A percentile compares a stretch with the other conserved stretches of the same genome.
phyloP scores from a whole-genome alignment of 1,140 invertebrate species.

The Lerema accius region DNA sequence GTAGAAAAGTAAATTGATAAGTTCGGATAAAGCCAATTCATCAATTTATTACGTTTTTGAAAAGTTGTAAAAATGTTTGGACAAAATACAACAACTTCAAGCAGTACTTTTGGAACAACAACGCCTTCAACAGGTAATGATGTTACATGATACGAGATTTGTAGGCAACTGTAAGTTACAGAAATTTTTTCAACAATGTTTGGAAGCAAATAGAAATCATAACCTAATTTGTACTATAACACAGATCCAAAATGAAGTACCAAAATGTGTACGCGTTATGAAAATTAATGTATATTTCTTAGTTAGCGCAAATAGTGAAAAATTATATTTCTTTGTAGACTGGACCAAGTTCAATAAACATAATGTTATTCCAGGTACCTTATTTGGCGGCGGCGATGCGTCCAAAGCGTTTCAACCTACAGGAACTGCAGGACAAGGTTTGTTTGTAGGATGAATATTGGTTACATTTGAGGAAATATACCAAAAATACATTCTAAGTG shows the following conservation, averaged over 20 bases:
- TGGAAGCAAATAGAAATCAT: background rate
- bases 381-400: slow-evolving; percentile 45
- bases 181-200: background rate
- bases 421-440: slow-evolving; percentile 14
- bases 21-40: background rate
- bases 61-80: slow-evolving; percentile 18
- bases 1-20: too few relatives aligned
- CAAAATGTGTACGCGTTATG: too few relatives aligned
- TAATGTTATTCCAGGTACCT: slow-evolving; percentile 39
- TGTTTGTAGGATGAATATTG: too few relatives aligned
- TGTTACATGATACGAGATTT: too few relatives aligned
- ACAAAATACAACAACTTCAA: slow-evolving; percentile 52
- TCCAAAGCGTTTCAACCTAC: slow-evolving; percentile 36
- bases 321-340: too few relatives aligned
- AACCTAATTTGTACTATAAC: too few relatives aligned
- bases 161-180: background rate
- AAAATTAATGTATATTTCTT: too few relatives aligned
- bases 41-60: background rate
- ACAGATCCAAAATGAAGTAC: too few relatives aligned
- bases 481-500: too few relatives aligned
- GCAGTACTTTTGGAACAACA: slow-evolving; percentile 56
- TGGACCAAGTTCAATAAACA: too few relatives aligned
- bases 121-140: slow-evolving; percentile 61
- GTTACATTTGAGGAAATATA: too few relatives aligned
- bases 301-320: too few relatives aligned